Evolutionary conservation across 64 coral and sea anemone genomes (phyloP), one percentile per base, ranked within the genome.

Genomic region (Stichodactyla mertensii): DNA sequence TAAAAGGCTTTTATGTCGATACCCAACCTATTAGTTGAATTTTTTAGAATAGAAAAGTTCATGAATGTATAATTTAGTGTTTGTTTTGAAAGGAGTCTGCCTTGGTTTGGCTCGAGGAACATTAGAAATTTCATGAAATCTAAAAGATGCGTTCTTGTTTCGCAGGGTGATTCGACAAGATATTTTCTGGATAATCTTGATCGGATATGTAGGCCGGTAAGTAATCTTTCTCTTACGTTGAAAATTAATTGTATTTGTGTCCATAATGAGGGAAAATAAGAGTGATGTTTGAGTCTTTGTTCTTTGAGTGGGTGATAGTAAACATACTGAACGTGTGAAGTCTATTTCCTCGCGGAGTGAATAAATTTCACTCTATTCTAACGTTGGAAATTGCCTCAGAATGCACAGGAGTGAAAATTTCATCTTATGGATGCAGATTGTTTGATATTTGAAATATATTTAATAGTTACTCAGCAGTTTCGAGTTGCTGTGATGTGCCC

Each of bases 181-280:
- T 99, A 99, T 93, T 99, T 99, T 80, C 88, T 99, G 14, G 97
- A 99, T 90, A 90, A 99, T 77, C 87, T 99, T 85, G 90, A 99
- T 24, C 87, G 97, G 52, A 85, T 99, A 89, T 93, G 97, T 12
- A 88, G 91, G 67, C 86, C 93, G 97, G 97, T 99, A 85, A 95
- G 97, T 81, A 81, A 54, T 81, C 78, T 81, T 81, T 81, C 78
- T 81, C 53, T 22, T 81, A 81, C 15, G 78, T 81, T 53, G 53
- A 55, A 81, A 81, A 81, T 81, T 81, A 81, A 81, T 81, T 81
- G 12, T 81, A 81, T 81, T 81, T 81, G 78, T 81, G 51, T 52
- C 78, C 53, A 55, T 81, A 81, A 81, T 81, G 78, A 81, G 78
- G 18, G 78, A 55, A 74, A 81, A 81, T 55, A 81, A 81, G 78